Evolutionary conservation across 2,113 vertebrate species (phyloP), one percentile per base, ranked within the genome.

Genomic region (Dissostichus mawsoni): DNA sequence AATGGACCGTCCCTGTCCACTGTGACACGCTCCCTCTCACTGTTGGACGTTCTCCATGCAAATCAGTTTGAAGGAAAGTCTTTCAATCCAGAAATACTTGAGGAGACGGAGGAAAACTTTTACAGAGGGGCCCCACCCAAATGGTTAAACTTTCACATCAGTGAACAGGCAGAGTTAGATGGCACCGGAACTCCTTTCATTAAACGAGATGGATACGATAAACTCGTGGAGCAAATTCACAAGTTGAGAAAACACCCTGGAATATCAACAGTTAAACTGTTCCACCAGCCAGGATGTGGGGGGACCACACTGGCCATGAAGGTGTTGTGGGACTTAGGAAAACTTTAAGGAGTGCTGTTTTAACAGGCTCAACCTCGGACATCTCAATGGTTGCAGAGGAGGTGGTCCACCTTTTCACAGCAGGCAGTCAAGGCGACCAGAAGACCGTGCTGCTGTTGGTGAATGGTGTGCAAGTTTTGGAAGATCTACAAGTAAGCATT

Each of bases 291-390:
- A 59, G 90, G 91, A 17, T 14, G 85, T 72, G 88, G 91, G 0
- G 91, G 90, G 1, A 85, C 90, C 20, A 92, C 91, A 8, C 17
- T 91, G 67, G 88, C 85, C 48, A 92, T 83, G 90, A 85, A 92
- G 52, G 63, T 89, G 33, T 0, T 92, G n/a, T n/a, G 91, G 90
- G 81, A 84, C 12, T 74, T 86, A 8, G 52, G 17, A 85, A 81
- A 76, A n/a, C 29, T 1, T 79, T 92, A n/a, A 85, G 67, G 47
- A 77, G 88, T 55, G 88, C 92, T 12, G 81, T 78, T 59, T n/a
- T 92, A 23, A 65, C 36, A n/a, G 78, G 20, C 1, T 71, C 78
- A 3, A 11, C 25, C 41, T 14, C 52, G 66, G 72, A 86, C 14
- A 16, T 50, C 11, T 47, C 56, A 41, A 17, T 33, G 0, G 29